These are phyloP conservation scores for Sardinella longiceps DNA, from an alignment of 2,797 vertebrate species.

Conservation along the genomic window DNA sequence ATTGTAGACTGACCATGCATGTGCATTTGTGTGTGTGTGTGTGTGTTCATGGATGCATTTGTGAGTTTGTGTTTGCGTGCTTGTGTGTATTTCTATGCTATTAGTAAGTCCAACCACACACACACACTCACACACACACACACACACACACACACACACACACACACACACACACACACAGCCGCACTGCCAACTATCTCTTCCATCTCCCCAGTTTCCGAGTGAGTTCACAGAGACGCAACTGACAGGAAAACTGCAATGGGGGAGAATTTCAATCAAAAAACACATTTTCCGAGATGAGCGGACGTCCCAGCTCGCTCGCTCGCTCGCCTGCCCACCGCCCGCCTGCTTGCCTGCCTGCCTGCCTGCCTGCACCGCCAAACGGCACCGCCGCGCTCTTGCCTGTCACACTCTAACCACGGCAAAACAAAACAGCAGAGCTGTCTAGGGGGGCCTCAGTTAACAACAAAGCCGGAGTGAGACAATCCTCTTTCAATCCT, in stretches of 20 bases:
- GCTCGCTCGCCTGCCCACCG: neutral
- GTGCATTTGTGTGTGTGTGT: neutral
- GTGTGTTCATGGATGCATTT: neutral
- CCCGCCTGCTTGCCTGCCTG: neutral
- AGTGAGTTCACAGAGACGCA: neutral
- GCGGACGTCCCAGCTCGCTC: neutral
- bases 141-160: constrained; percentile 21
- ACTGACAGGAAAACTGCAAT: neutral
- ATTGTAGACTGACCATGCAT: neutral
- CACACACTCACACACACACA: neutral
- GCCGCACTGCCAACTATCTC: neutral
- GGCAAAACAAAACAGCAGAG: neutral
- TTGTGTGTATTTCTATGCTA: neutral
- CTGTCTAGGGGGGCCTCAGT: constrained; percentile 19
- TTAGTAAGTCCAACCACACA: neutral
- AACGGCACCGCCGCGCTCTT: neutral
- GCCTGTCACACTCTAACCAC: neutral
- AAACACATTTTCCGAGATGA: neutral
- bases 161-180: neutral
- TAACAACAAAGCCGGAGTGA: constrained; percentile 51
- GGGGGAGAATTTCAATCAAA: neutral
- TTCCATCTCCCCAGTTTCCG: neutral
- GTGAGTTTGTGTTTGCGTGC: neutral
- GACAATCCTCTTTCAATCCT: constrained; percentile 26
- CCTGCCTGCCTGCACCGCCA: neutral